Evolutionary conservation across 2,797 vertebrate species (phyloP).

Genomic region (Darevskia nairensis): DNA sequence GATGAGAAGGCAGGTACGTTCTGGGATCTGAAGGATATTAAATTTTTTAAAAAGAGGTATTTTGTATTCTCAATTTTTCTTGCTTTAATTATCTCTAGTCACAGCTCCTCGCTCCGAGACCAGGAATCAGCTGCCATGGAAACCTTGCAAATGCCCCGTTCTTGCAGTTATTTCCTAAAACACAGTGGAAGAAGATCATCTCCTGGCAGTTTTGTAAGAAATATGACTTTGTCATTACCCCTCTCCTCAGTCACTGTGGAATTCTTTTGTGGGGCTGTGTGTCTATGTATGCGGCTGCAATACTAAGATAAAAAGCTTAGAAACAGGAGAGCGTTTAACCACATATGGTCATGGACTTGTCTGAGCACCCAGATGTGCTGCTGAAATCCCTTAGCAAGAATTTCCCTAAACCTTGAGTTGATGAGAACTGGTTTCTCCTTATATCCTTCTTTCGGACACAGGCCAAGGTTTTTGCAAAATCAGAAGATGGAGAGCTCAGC

Average conservation of each 20-base stretch:
- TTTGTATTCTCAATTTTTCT: conserved; percentile 50
- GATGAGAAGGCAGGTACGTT: accelerated
- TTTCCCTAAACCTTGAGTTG: neutral
- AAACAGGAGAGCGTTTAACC: conserved; percentile 41
- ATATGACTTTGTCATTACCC: conserved; percentile 44
- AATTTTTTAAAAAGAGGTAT: neutral
- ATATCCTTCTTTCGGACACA: neutral
- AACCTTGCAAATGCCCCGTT: conserved; percentile 70
- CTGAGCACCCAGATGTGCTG: conserved; percentile 27
- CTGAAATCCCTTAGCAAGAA: neutral
- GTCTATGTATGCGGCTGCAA: conserved; percentile 3
- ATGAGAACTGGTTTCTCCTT: neutral
- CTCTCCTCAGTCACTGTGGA: neutral
- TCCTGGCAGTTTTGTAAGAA: conserved; percentile 36
- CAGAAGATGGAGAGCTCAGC: neutral
- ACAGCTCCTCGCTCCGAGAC: conserved; percentile 60
- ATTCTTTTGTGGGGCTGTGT: conserved; percentile 18
- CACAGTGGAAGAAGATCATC: conserved; percentile 42
- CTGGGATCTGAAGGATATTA: conserved; percentile 37
- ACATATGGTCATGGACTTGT: conserved; percentile 41
- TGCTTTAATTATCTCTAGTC: conserved; percentile 58
- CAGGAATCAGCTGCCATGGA: conserved; percentile 75
- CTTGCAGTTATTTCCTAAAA: conserved; percentile 45
- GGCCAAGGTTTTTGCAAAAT: neutral
- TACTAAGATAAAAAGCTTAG: conserved; percentile 33